A percentile compares a stretch with the other conserved stretches of the same genome.
These are phyloP conservation scores for Strigops habroptila DNA, from an alignment of 2,113 vertebrate genomes.

Conservation along the genomic window DNA sequence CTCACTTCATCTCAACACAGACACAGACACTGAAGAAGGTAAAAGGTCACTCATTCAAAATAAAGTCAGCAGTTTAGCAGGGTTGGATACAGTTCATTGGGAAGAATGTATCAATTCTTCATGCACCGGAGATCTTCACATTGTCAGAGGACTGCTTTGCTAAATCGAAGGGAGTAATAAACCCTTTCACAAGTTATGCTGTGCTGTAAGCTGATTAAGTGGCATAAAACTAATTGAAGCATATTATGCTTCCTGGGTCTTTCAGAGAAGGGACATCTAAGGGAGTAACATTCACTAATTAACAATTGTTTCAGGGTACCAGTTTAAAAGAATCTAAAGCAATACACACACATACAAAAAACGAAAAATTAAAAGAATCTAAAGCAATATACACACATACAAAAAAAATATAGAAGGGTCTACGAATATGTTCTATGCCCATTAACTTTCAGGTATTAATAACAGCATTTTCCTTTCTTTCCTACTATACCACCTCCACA, in stretches of 20 bases:
- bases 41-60: neutral
- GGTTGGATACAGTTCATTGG: neutral
- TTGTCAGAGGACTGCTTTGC: neutral
- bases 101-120: slow-evolving; percentile 1
- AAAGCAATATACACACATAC: neutral
- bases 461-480: neutral
- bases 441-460: neutral
- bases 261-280: neutral
- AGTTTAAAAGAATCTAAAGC: neutral
- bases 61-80: slow-evolving; percentile 11
- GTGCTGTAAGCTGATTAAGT: slow-evolving; percentile 10
- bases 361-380: neutral
- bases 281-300: neutral
- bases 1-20: neutral
- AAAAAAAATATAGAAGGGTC: neutral
- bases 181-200: neutral
- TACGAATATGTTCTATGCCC: neutral
- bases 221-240: neutral
- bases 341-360: neutral
- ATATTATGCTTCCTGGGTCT: neutral
- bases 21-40: neutral
- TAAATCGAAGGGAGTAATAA: neutral
- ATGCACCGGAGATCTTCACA: slow-evolving; percentile 2
- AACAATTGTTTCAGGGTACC: neutral
- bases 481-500: neutral